Conservation (phyloP, 2,888 invertebrate genomes). For the Megastigmus dorsalis region DNA sequence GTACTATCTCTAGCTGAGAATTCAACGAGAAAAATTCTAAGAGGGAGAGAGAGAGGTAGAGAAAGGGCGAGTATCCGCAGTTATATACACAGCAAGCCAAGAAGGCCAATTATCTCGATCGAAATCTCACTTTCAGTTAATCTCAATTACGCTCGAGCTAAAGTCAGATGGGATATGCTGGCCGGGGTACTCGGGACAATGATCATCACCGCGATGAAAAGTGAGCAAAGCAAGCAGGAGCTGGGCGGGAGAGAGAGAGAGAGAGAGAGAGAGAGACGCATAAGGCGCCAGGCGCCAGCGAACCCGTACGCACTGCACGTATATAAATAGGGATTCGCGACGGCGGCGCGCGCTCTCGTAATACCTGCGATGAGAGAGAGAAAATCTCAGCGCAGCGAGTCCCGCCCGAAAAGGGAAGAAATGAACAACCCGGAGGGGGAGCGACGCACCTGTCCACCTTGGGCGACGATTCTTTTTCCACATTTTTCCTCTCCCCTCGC, state of each 20-base stretch:
- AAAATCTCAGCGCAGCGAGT: background rate
- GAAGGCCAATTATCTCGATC: conserved; percentile 42
- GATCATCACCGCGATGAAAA: background rate
- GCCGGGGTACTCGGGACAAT: conserved; percentile 18
- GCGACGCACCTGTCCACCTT: conserved; percentile 64
- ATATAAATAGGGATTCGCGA: conserved; percentile 11
- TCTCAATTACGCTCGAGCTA: no score
- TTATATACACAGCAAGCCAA: no score
- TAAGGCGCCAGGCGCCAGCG: conserved; percentile 55
- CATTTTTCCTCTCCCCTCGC: conserved; percentile 59
- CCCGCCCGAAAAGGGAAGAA: conserved; percentile 54
- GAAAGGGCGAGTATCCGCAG: no score
- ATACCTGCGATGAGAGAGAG: conserved; percentile 35
- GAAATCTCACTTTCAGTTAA: conserved; percentile 44
- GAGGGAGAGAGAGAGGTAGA: background rate
- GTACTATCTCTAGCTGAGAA: background rate
- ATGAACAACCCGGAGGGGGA: conserved; percentile 40
- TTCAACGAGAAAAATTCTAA: background rate
- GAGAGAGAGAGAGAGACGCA: background rate
- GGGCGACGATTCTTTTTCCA: no score
- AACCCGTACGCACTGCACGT: no score
- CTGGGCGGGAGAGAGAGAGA: background rate
- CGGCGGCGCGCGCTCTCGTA: conserved; percentile 23
- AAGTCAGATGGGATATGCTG: no score
- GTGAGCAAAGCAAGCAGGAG: no score